Percentiles rank a stretch among this genome's conserved stretches.
These are phyloP conservation scores for Carlito syrichta DNA, from an alignment of 2,113 vertebrate genomes.

Conservation along the genomic window DNA sequence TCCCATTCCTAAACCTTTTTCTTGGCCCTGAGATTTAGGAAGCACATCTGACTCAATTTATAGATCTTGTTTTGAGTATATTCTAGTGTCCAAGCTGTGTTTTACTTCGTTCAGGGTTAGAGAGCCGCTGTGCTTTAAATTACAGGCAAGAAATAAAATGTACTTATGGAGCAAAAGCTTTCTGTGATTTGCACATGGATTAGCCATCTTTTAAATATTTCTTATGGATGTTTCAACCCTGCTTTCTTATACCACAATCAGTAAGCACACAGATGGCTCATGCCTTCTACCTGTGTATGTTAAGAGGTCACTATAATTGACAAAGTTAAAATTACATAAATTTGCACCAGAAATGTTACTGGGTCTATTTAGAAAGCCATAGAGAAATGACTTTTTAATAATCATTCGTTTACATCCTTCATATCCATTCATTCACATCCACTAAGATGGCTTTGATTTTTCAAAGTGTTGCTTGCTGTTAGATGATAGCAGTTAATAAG, in stretches of 20 bases:
- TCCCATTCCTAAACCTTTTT: not conserved
- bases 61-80: not conserved
- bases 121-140: not conserved
- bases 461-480: not conserved
- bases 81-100: not conserved
- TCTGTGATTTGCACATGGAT: not conserved
- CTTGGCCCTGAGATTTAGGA: not conserved
- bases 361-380: not conserved
- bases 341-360: not conserved
- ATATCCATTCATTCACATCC: not conserved
- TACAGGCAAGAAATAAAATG: not conserved
- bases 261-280: not conserved
- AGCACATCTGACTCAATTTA: not conserved
- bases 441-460: not conserved
- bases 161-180: not conserved
- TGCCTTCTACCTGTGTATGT: fast-evolving
- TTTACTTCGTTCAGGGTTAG: not conserved
- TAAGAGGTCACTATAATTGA: not conserved
- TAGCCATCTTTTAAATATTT: not conserved
- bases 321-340: not conserved
- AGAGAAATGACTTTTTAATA: not conserved
- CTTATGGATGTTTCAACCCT: not conserved
- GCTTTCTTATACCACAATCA: not conserved
- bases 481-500: not conserved
- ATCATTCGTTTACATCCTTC: not conserved